Conservation (phyloP, 1,140 invertebrate genomes). For the Brachionus rotundiformis region DNA sequence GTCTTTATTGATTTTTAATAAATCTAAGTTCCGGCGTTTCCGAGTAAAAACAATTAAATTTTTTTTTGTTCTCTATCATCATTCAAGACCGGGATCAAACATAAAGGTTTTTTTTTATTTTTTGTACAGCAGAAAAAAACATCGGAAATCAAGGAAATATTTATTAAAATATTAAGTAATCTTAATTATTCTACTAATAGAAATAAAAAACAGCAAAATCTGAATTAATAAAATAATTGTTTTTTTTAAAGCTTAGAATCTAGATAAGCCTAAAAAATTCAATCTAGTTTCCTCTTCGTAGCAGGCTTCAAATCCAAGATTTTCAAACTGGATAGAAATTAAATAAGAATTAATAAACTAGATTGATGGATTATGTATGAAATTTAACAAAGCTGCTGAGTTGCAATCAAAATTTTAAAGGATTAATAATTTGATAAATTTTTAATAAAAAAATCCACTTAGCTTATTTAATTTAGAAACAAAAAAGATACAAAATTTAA, state of each 20-base stretch:
- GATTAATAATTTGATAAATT: neutral
- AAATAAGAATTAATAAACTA: neutral
- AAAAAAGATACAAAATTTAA: neutral
- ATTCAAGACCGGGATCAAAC: neutral
- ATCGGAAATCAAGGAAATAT: neutral
- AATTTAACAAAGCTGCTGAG: constrained; percentile 1
- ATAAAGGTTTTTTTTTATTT: neutral
- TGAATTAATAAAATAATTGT: neutral
- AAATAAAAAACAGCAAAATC: neutral
- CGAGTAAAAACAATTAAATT: neutral
- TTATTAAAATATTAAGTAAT: neutral
- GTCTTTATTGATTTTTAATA: constrained; percentile 33
- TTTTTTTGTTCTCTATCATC: neutral
- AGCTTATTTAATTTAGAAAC: neutral
- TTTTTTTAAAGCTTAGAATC: neutral
- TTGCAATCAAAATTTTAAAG: neutral
- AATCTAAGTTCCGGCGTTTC: constrained; percentile 5
- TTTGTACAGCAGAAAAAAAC: neutral
- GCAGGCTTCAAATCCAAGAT: neutral
- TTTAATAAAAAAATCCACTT: neutral
- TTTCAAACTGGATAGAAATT: neutral
- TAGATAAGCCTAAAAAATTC: neutral
- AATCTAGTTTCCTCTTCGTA: neutral
- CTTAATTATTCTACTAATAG: neutral
- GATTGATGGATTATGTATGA: neutral